phyloP scores from a whole-genome alignment of 92 coral and sea anemone species.

The Galaxea fascicularis region DNA sequence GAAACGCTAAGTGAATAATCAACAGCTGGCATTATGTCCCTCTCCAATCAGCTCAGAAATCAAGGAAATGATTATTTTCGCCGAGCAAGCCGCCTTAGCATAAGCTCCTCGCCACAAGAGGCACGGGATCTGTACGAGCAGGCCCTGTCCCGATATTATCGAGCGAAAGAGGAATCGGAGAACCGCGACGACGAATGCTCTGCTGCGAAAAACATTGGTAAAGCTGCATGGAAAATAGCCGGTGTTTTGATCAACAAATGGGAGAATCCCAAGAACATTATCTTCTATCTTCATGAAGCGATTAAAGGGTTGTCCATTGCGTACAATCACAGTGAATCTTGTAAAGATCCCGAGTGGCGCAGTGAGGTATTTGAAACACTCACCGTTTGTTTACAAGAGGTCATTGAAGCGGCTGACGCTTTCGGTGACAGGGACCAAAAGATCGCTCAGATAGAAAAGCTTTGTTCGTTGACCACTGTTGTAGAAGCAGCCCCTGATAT shows the following conservation, averaged over 20 bases:
- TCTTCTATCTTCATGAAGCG: slow-evolving; percentile 79
- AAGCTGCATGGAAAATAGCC: slow-evolving; percentile 84
- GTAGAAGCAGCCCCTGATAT: slow-evolving; percentile 44
- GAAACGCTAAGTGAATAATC: background rate
- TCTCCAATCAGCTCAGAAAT: slow-evolving; percentile 28
- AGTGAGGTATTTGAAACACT: slow-evolving; percentile 61
- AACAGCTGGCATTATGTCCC: slow-evolving; percentile 32
- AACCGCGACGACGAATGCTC: slow-evolving; percentile 70
- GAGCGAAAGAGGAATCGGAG: slow-evolving; percentile 23
- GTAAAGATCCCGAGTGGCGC: slow-evolving; percentile 75
- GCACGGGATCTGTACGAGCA: slow-evolving; percentile 27
- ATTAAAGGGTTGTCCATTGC: slow-evolving; percentile 63
- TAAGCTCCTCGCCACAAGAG: background rate
- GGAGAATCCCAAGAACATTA: slow-evolving; percentile 53
- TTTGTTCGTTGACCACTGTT: slow-evolving; percentile 29
- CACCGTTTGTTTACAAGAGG: slow-evolving; percentile 74
- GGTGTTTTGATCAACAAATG: slow-evolving; percentile 37
- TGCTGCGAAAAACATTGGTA: slow-evolving; percentile 86
- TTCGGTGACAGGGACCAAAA: slow-evolving; percentile 36
- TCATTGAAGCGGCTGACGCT: slow-evolving; percentile 46
- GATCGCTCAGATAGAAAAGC: slow-evolving; percentile 52
- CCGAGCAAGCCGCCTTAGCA: slow-evolving; percentile 9
- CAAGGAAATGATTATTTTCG: slow-evolving; percentile 48
- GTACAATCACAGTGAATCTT: slow-evolving; percentile 56
- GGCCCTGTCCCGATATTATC: slow-evolving; percentile 40